Base-by-base conservation (phyloP, 2,113 vertebrate species). In the Prionailurus viverrinus region DNA sequence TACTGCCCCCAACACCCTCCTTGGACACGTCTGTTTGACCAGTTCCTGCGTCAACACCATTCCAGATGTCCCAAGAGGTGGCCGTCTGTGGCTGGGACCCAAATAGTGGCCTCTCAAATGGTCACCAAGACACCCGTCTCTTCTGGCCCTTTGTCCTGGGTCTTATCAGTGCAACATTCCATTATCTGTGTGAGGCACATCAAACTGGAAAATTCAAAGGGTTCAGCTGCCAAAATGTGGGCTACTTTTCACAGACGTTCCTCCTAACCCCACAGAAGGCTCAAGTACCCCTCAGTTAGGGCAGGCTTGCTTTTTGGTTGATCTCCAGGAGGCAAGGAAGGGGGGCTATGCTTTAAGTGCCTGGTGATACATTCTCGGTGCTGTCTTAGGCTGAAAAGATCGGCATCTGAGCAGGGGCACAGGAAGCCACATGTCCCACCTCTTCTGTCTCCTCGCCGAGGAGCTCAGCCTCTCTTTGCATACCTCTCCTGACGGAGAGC, bases 201-300 rank as follows among this genome's bases (percentile, higher is more conserved):
- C 41, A 16, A 31, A 76, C 25, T 3, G 16, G 63, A 33, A 45
- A 48, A 12, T 36, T 25, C 69, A 39, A n/a, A 14, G 51, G 45
- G 58, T 53, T 66, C n/a, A 58, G 5, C 13, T 21, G 80, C 4
- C 53, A 14, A 33, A n/a, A 41, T 4, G 31, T 15, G 36, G 36
- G 3, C 36, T 65, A 8, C 41, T 33, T 91, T 76, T 12, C 74
- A 74, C 36, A 19, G 11, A 61, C 9, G 0, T 45, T 31, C 71
- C 9, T 51, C 25, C 16, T 16, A 84, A 69, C 33, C 36, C 19
- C 23, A 27, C 12, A 29, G 76, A 79, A 48, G n/a, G 33, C 15
- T 11, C 1, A 1, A 19, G 29, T 14, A 48, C 27, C 7, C 2
- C 36, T 14, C 29, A 5, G 0, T 12, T n/a, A 58, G 19, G 71